These are phyloP conservation scores for Melanerpes formicivorus DNA, from an alignment of 2,113 vertebrate genomes.

Conservation along the genomic window DNA sequence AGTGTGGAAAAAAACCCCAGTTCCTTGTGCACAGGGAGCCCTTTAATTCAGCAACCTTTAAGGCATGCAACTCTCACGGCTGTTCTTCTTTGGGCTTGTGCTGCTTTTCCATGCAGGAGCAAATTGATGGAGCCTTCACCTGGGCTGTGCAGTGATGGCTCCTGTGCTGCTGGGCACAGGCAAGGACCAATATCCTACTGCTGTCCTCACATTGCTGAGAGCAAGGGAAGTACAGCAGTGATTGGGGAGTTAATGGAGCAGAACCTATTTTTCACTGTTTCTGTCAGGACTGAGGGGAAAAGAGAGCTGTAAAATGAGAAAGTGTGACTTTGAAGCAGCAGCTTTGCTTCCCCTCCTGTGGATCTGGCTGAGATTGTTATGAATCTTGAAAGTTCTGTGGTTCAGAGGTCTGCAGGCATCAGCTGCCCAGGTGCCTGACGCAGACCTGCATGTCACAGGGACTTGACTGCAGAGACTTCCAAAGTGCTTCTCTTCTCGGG, in stretches of 20 bases:
- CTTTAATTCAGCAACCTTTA: neutral
- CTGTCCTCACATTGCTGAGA: neutral
- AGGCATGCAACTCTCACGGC: neutral
- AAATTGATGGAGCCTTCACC: fast-evolving
- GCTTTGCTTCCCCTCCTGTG: neutral
- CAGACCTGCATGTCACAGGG: neutral
- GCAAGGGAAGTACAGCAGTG: neutral
- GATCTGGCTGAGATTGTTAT: neutral
- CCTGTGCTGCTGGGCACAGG: fast-evolving
- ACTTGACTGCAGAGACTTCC: neutral
- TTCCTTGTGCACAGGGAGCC: neutral
- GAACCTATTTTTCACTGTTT: neutral
- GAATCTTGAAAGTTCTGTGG: neutral
- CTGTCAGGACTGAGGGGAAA: neutral
- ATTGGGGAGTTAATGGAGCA: neutral
- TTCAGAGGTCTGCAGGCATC: neutral
- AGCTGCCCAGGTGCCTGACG: fast-evolving
- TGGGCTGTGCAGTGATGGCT: fast-evolving
- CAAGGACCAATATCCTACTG: fast-evolving
- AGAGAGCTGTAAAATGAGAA: neutral
- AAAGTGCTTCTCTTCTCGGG: neutral
- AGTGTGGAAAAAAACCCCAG: neutral
- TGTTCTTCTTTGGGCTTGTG: fast-evolving
- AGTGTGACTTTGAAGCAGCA: neutral
- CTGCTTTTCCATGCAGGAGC: neutral